These are phyloP conservation scores for Isurus oxyrinchus DNA, from an alignment of 2,113 vertebrate species.

Conservation along the genomic window DNA sequence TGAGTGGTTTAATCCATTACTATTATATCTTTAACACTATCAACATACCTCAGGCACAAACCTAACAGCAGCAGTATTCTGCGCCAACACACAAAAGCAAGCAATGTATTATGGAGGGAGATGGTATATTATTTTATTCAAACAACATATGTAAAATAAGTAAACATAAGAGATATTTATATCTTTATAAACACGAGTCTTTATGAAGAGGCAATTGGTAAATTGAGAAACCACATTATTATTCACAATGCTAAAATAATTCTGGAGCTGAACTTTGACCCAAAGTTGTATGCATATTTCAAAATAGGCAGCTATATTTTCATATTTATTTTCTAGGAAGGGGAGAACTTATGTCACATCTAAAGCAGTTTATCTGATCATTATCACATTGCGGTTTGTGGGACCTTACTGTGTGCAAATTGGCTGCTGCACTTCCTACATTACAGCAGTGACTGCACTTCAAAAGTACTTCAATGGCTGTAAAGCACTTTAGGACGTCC, in stretches of 20 bases:
- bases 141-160: not conserved
- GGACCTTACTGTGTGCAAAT: not conserved
- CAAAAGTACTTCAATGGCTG: not conserved
- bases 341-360: not conserved
- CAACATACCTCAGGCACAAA: constrained; percentile 19
- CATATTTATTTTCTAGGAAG: not conserved
- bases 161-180: not conserved
- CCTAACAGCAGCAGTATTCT: not conserved
- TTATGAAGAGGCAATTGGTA: not conserved
- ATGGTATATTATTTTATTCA: not conserved
- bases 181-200: not conserved
- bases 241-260: not conserved
- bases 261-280: constrained; percentile 22
- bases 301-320: not conserved
- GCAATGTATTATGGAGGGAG: not conserved
- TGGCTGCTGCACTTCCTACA: not conserved
- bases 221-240: not conserved
- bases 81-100: not conserved
- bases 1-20: constrained; percentile 17
- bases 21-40: constrained; percentile 27
- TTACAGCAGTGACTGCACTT: not conserved
- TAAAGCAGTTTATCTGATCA: not conserved
- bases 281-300: constrained; percentile 26
- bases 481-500: not conserved
- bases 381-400: not conserved